Evolutionary conservation across 2,113 vertebrate species (phyloP), one percentile per base, ranked within the genome.

Genomic region (Synodontis membranacea): DNA sequence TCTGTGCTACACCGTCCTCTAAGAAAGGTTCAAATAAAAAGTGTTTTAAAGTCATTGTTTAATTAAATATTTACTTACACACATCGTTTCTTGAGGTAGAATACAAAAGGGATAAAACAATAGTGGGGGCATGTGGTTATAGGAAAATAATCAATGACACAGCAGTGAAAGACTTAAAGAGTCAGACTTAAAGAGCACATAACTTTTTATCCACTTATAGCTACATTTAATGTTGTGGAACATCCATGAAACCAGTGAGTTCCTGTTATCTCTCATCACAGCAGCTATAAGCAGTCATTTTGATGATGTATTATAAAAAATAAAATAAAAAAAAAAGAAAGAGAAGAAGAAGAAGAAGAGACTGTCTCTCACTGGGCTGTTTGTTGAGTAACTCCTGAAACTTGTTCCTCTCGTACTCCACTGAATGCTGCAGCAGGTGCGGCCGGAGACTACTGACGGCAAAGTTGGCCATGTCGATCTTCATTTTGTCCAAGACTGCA

Each of bases 381-480:
- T 97, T 99, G 83, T 98, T 96, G 92, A 97, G 91, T 89, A 99
- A 95, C 86, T 96, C 96, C 90, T 98, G 96, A 94, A 99, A 99
- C 92, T 99, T 99, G 93, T 95, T 97, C 91, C 97, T 96, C 93
- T 99, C 98, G n/a, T 98, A 99, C 86, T 99, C 98, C 48, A 96
- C 97, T 0, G 98, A 98, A 83, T 99, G 98, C 92, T 99, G 96
- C 95, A 98, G 96, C 91, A 99, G 94, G 90, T 98, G 97, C 37
- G 98, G 97, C 88, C 97, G 93, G 89, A 99, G 95, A 93, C 97
- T 98, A 88, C 91, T 97, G 90, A 99, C 90, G 66, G 97, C 95
- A 90, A 99, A 99, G 94, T 99, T 99, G 23, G 97, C 97, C 97
- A 99, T 98, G 93, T 99, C 98, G 84, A 98, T 92, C 94, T 98